Base-by-base conservation (phyloP, 2,797 vertebrate species). In the Urophycis tenuis region DNA sequence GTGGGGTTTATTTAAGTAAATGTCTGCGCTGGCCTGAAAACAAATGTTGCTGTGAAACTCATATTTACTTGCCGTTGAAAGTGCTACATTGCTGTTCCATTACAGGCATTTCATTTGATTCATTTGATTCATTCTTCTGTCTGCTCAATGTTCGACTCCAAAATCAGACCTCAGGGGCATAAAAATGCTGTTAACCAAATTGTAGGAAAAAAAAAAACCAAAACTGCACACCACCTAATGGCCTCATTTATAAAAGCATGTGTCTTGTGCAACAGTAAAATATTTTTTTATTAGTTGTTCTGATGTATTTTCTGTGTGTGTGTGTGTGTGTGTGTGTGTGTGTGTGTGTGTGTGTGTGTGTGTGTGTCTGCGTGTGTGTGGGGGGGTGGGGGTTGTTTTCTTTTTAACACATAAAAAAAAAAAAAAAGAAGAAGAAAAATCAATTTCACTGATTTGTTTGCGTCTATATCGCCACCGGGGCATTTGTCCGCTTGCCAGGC, bases 31-130 rank as follows among this genome's bases (percentile, higher is more conserved):
- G 53, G n/a, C n/a, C n/a, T 53, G 49, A 53, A 53, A 53, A 53
- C 49, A 53, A 53, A 53, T 53, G 49, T 53, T 53, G 49, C 49
- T 53, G 9, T 64, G 53, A 64, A 64, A 64, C 53, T 64, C 53
- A 64, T 64, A 64, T 64, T 64, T 64, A 64, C 53, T 64, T 64
- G 53, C n/a, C 10, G 53, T 64, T 64, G 53, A 29, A 64, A 64
- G n/a, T 64, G n/a, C 53, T 64, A 64, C 53, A 64, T 64, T 64
- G 53, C 53, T 64, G 53, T 64, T 64, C 53, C 53, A 64, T 64
- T 64, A 64, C 29, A 64, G 53, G n/a, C 53, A 29, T 64, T 64
- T 64, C 53, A 25, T 64, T 64, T 64, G n/a, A 64, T 64, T 64
- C n/a, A 64, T 64, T 64, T 64, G 19, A 60, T n/a, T 60, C 49